Base-by-base conservation (phyloP, 2,888 invertebrate species). In the Piscicola geometra region DNA sequence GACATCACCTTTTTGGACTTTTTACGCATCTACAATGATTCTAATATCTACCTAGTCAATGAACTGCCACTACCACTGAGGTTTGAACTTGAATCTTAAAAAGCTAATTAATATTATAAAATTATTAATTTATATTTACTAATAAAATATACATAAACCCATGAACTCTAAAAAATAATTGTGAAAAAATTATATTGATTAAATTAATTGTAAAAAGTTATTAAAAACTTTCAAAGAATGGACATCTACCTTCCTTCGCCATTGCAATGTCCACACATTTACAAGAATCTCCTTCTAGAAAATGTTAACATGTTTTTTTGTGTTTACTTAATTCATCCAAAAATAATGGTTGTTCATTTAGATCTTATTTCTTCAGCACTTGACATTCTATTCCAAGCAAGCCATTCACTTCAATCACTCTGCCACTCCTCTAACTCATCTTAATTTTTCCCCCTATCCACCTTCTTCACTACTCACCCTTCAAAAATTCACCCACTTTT, bases 11-110 rank as follows among this genome's bases (percentile, higher is more conserved):
- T 85, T 75, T 75, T 78, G 66, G 81, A 83, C 33, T 85, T 84
- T 81, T 78, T 85, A 2, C 75, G 78, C 33, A 79, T 77, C 5
- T 85, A 85, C 76, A 84, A 83, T 68, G 71, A 77, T 2, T 81
- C 82, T 3, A 81, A 82, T 25, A 79, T 81, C 67, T 85, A 85
- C 77, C 83, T 85, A 83, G 85, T 85, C 0, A 79, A 82, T 70
- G 76, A 78, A 33, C 83, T 85, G 1, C 85, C 84, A n/a, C 28
- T 69, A 0, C 82, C 81, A 76, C 79, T 84, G 5, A 79, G 81
- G 83, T 83, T 47, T 52, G 32, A n/a, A n/a, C n/a, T n/a, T n/a
- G n/a, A n/a, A n/a, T n/a, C n/a, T n/a, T n/a, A n/a, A n/a, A n/a
- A n/a, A n/a, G n/a, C n/a, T n/a, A n/a, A n/a, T n/a, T n/a, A n/a